Conservation (phyloP, 2,888 invertebrate genomes). For the Melangyna quadrimaculata region DNA sequence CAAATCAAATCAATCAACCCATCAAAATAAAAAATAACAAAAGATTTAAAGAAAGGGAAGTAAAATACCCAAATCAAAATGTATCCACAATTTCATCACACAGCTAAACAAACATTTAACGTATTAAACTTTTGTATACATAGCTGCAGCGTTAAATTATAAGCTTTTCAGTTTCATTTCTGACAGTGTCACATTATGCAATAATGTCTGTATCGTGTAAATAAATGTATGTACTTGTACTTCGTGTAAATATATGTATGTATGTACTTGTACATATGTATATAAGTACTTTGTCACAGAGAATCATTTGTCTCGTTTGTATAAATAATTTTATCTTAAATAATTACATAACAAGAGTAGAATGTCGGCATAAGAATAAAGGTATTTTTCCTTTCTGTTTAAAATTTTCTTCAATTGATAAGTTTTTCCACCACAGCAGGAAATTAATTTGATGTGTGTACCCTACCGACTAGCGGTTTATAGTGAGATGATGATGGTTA, state of each 20-base stretch:
- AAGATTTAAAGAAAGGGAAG: constrained; percentile 8
- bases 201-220: constrained; percentile 18
- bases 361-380: constrained; percentile 8
- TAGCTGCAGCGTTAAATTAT: constrained; percentile 9
- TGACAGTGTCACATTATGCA: constrained; percentile 44
- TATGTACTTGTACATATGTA: neutral
- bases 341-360: constrained; percentile 10
- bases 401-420: constrained; percentile 56
- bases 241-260: neutral
- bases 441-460: constrained; percentile 30
- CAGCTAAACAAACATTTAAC: neutral
- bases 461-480: no score
- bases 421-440: constrained; percentile 47
- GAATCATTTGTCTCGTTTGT: constrained; percentile 17
- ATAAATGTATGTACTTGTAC: neutral
- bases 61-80: constrained; percentile 7
- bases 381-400: neutral
- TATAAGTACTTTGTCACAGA: neutral
- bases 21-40: neutral
- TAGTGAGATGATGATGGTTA: neutral
- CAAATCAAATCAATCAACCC: constrained; percentile 34
- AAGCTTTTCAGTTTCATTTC: constrained; percentile 51
- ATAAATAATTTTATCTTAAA: constrained; percentile 5
- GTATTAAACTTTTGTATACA: neutral
- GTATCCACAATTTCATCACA: constrained; percentile 21